Percentiles rank a stretch among this genome's conserved stretches.
Evolutionary conservation across 2,113 vertebrate species (phyloP).

Genomic region (Pyrgilauda ruficollis): DNA sequence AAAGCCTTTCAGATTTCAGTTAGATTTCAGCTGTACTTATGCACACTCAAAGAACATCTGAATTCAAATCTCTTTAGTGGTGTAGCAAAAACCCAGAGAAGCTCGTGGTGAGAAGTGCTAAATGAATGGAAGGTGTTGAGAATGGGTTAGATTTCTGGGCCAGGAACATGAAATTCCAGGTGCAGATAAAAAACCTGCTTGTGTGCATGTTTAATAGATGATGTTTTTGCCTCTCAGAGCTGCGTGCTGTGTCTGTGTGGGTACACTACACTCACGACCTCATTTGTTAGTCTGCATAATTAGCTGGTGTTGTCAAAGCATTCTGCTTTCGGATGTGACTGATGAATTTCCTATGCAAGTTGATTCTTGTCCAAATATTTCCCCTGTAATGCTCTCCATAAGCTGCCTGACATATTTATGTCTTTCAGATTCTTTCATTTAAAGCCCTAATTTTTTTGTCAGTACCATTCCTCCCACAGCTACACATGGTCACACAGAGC

Average conservation of each 20-base stretch:
- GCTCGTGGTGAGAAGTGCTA: not conserved
- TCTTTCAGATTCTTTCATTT: not conserved
- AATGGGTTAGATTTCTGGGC: not conserved
- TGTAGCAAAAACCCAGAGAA: not conserved
- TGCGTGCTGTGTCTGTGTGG: not conserved
- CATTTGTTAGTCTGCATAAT: not conserved
- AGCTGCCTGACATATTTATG: not conserved
- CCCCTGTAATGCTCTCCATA: not conserved
- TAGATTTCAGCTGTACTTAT: not conserved
- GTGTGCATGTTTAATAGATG: not conserved
- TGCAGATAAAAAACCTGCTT: not conserved
- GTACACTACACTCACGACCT: not conserved
- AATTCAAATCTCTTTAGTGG: not conserved
- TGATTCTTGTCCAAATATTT: slow-evolving; percentile 39
- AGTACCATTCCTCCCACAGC: not conserved
- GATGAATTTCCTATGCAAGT: slow-evolving; percentile 8
- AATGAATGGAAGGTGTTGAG: not conserved
- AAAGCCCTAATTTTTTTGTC: not conserved
- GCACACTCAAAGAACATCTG: not conserved
- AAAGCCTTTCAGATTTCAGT: not conserved
- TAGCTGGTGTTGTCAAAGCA: not conserved
- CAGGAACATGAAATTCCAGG: not conserved
- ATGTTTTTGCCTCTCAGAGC: not conserved
- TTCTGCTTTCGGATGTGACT: not conserved
- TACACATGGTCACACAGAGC: not conserved